Evolutionary conservation across 1,140 invertebrate genomes (phyloP).

Genomic region (Achatina immaculata): DNA sequence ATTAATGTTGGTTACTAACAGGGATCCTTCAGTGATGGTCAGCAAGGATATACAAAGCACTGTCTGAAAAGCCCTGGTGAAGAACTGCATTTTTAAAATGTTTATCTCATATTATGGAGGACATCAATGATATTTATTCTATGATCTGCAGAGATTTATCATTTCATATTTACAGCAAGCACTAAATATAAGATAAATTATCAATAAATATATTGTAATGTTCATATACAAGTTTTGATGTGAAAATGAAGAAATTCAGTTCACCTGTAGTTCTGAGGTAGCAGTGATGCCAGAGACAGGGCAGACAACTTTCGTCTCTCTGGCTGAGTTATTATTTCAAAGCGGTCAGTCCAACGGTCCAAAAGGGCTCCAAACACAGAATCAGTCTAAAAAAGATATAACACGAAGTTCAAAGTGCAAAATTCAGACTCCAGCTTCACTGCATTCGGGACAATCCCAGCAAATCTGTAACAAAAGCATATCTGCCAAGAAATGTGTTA

Average conservation of each 20-base stretch:
- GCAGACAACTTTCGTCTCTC: constrained; percentile 86
- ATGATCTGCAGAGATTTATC: neutral
- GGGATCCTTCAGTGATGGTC: too few relatives aligned
- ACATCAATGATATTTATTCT: neutral
- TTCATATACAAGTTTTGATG: neutral
- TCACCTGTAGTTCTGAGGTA: constrained; percentile 70
- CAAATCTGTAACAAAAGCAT: constrained; percentile 18
- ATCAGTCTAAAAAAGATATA: constrained; percentile 74
- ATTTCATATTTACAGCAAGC: neutral
- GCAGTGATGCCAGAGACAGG: constrained; percentile 84
- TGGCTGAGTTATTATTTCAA: constrained; percentile 82
- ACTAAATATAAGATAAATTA: neutral
- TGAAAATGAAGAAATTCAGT: constrained; percentile 25
- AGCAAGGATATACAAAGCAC: too few relatives aligned
- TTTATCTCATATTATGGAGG: too few relatives aligned
- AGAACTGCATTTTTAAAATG: too few relatives aligned
- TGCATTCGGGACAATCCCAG: constrained; percentile 63
- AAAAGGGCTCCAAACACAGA: constrained; percentile 80
- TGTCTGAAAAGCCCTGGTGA: too few relatives aligned
- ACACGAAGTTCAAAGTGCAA: too few relatives aligned
- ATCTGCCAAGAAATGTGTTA: constrained; percentile 31
- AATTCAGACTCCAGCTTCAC: too few relatives aligned
- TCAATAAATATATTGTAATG: neutral
- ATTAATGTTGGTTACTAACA: too few relatives aligned
- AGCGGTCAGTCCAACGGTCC: constrained; percentile 83